Conservation (phyloP, 1,140 invertebrate species). For the Drosophila lini region DNA sequence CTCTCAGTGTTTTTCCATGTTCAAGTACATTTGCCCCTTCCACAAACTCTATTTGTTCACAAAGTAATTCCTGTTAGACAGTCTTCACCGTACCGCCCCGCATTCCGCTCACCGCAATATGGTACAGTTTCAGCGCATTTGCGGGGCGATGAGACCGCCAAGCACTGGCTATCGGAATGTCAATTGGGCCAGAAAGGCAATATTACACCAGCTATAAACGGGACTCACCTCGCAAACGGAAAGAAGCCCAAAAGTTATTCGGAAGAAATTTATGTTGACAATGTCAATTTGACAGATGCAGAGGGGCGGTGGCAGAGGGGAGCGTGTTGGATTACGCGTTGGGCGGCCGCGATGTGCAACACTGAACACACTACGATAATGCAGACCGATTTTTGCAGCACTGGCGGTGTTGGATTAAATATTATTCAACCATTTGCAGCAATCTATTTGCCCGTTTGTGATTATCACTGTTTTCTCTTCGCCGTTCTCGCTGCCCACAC, state of each 20-base stretch:
- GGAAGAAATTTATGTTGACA: conserved; percentile 3
- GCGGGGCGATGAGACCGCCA: conserved; percentile 9
- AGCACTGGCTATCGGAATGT: conserved; percentile 2
- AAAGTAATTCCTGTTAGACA: conserved; percentile 11
- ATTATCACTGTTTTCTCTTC: conserved; percentile 68
- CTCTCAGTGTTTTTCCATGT: not conserved
- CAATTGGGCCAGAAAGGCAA: conserved; percentile 20
- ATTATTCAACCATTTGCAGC: conserved; percentile 70
- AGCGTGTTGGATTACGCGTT: conserved; percentile 29
- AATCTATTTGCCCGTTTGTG: conserved; percentile 37
- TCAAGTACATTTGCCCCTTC: not conserved
- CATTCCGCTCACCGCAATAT: conserved; percentile 56
- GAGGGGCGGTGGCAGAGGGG: not conserved
- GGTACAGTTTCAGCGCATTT: conserved; percentile 68
- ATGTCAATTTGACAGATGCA: not conserved
- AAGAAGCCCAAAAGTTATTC: conserved; percentile 23
- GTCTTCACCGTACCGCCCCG: conserved; percentile 18
- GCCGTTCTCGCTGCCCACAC: conserved; percentile 50
- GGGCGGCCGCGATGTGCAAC: conserved; percentile 40
- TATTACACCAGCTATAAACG: not conserved
- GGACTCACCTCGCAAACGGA: conserved; percentile 24
- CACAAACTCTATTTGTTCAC: not conserved
- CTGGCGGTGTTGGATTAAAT: conserved; percentile 49
- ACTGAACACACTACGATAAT: conserved; percentile 26
- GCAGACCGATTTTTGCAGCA: conserved; percentile 23